Percentiles rank a stretch among this genome's conserved stretches.
phyloP scores from a whole-genome alignment of 2,113 vertebrate genomes.

The Heterotilapia buettikoferi region DNA sequence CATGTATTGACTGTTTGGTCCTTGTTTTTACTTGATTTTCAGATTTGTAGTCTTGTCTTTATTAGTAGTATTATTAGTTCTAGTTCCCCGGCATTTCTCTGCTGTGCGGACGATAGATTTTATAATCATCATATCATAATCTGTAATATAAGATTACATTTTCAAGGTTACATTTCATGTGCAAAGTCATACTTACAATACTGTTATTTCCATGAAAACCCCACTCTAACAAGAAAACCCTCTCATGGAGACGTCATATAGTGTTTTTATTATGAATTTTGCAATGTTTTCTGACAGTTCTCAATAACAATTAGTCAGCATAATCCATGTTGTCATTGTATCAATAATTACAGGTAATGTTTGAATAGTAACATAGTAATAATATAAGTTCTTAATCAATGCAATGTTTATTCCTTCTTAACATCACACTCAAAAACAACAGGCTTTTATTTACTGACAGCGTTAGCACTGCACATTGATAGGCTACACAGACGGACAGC shows the following conservation, averaged over 20 bases:
- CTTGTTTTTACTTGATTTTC: neutral
- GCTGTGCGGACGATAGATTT: neutral
- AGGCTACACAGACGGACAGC: constrained; percentile 75
- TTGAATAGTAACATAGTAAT: constrained; percentile 70
- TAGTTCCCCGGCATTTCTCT: neutral
- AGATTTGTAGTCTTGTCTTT: neutral
- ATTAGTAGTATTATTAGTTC: neutral
- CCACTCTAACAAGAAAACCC: neutral
- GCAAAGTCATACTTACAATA: neutral
- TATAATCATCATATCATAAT: neutral
- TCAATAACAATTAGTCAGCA: constrained; percentile 70
- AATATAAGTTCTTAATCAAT: constrained; percentile 74
- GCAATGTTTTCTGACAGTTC: constrained; percentile 68
- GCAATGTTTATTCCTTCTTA: constrained; percentile 73
- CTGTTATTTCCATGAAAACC: neutral
- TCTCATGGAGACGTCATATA: constrained; percentile 62
- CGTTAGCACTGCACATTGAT: constrained; percentile 78
- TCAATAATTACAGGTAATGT: constrained; percentile 72
- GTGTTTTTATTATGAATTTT: constrained; percentile 81
- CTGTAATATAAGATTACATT: neutral
- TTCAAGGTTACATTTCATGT: neutral
- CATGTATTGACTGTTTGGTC: neutral
- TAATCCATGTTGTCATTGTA: constrained; percentile 65
- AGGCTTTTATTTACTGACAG: constrained; percentile 78
- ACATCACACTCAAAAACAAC: constrained; percentile 76